Evolutionary conservation across 37 sponge, comb jelly and placozoan genomes (phyloP), one percentile per base, ranked within the genome.

Genomic region (Lycopodina hypogea): DNA sequence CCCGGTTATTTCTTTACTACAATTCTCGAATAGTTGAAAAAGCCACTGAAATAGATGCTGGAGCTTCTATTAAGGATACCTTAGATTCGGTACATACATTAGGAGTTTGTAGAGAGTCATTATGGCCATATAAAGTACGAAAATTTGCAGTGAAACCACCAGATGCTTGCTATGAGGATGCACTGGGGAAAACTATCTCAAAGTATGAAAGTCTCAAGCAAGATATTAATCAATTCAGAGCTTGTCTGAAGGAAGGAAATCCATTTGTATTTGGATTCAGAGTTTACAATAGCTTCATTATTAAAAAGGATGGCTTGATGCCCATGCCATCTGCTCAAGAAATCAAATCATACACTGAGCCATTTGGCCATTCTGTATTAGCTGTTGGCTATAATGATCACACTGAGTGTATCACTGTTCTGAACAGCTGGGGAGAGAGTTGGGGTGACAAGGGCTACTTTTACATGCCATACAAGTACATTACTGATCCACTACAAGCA

Each of bases 1-100:
- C 74, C 9, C 74, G 74, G 34, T 56, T 73, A 57, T 73, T 73
- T 53, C 57, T 73, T 17, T 73, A 73, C 34, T 73, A 73, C 56
- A 73, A 73, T 57, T 30, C 74, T 56, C 55, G 74, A 19, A 35
- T 6, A 53, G 1, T 6, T 32, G 57, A 55, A 28, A 32, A 32
- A 2, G n/a, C 2, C 56, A 52, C 55, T 56, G 14, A 17, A 14
- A 22, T 7, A 3, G 74, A 73, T 73, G 2, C 35, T 56, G 74
- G 74, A 26, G 74, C 74, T 32, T 73, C 74, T 30, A 52, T 73
- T 55, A 56, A 57, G 4, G 57, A 73, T 32, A 53, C 63, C 23
- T 9, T 76, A 3, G 60, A 76, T 4, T 23, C 63, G 21, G 4
- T 76, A 38, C 15, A 59, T 61, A 17, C 11, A 30, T 3, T 57